These are phyloP conservation scores for Agriopis leucophaearia DNA, from an alignment of 2,888 invertebrate genomes.

Conservation along the genomic window DNA sequence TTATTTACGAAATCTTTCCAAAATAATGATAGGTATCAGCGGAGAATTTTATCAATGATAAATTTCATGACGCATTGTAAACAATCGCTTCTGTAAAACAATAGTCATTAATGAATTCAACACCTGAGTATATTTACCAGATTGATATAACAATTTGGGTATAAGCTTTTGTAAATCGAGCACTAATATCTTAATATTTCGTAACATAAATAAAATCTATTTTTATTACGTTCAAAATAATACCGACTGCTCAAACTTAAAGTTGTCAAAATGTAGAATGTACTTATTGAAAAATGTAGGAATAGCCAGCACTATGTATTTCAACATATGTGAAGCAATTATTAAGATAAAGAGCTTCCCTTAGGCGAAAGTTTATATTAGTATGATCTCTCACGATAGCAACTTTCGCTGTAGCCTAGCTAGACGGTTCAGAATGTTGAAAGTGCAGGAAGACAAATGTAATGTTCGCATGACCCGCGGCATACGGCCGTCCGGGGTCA, in stretches of 20 bases:
- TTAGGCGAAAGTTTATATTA: slow-evolving; percentile 42
- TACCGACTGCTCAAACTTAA: not conserved
- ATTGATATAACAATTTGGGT: slow-evolving; percentile 11
- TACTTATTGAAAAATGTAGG: slow-evolving; percentile 6
- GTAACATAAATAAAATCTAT: not conserved
- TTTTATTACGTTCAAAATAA: not conserved
- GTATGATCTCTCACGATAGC: slow-evolving; percentile 44
- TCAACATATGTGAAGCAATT: slow-evolving; percentile 25
- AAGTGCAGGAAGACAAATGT: slow-evolving; percentile 44
- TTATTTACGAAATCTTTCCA: slow-evolving; percentile 38
- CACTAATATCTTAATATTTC: not conserved
- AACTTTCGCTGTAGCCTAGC: slow-evolving; percentile 41
- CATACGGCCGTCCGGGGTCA: slow-evolving; percentile 31
- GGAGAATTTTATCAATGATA: slow-evolving; percentile 8
- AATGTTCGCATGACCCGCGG: slow-evolving; percentile 42
- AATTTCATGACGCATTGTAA: slow-evolving; percentile 22
- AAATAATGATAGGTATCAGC: slow-evolving; percentile 21
- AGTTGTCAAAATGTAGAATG: too few relatives aligned
- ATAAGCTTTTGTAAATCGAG: not conserved
- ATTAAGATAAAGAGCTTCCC: slow-evolving; percentile 32
- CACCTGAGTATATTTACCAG: slow-evolving; percentile 25
- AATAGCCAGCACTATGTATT: slow-evolving; percentile 24
- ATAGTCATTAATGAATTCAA: slow-evolving; percentile 24
- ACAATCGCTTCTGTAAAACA: slow-evolving; percentile 18
- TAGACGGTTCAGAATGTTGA: slow-evolving; percentile 37